Percentiles rank a stretch among this genome's conserved stretches.
phyloP scores from a whole-genome alignment of 2,888 invertebrate species.

The Agrypnus murinus region DNA sequence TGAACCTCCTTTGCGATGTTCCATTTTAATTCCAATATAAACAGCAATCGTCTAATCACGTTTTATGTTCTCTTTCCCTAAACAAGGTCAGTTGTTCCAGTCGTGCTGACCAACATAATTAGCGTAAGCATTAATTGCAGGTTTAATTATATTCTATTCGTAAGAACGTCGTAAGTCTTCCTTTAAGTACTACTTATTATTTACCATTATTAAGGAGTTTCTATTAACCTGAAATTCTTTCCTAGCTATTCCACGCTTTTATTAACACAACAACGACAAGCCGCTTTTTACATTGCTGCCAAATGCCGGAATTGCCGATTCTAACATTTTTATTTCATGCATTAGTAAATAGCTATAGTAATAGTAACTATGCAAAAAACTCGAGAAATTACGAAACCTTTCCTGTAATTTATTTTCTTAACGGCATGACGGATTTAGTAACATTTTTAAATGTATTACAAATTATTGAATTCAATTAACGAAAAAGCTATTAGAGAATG shows the following conservation, averaged over 20 bases:
- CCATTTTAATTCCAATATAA: too few species aligned
- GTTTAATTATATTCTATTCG: slow-evolving; percentile 27
- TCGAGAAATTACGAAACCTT: slow-evolving; percentile 19
- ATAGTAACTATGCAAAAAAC: not conserved
- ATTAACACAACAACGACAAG: not conserved
- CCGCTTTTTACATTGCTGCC: not conserved
- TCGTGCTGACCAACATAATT: slow-evolving; percentile 52
- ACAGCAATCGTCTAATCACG: too few species aligned
- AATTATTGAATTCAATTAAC: slow-evolving; percentile 21
- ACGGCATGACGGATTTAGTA: slow-evolving; percentile 19
- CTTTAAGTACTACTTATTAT: slow-evolving; percentile 5
- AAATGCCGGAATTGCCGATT: slow-evolving; percentile 8
- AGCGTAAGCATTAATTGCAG: slow-evolving; percentile 49
- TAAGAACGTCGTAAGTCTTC: slow-evolving; percentile 26
- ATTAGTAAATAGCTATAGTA: slow-evolving; percentile 26
- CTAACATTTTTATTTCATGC: slow-evolving; percentile 27
- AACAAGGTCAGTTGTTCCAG: slow-evolving; percentile 59
- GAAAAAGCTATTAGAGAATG: not conserved
- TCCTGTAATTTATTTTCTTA: slow-evolving; percentile 16
- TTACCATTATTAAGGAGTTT: slow-evolving; percentile 11
- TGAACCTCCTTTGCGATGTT: too few species aligned
- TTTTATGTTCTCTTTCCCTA: slow-evolving; percentile 29
- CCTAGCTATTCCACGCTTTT: not conserved
- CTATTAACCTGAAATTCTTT: slow-evolving; percentile 13
- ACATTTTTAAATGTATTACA: not conserved